Evolutionary conservation across 2,888 invertebrate genomes (phyloP), one percentile per base, ranked within the genome.

Genomic region (Stegophylla sp.): DNA sequence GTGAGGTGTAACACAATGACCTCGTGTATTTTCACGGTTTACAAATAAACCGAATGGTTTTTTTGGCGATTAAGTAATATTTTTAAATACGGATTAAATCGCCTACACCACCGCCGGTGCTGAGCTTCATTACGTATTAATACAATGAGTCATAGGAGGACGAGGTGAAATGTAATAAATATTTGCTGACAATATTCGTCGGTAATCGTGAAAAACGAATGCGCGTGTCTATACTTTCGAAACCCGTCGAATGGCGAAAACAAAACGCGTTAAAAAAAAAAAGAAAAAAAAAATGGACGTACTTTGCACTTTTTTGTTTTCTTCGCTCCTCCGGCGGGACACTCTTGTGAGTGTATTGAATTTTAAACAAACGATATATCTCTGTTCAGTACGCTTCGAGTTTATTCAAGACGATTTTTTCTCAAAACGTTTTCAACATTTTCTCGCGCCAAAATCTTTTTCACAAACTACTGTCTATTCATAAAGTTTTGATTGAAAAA

Each of bases 1-100:
- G 34, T 7, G 56, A 56, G 61, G 41, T 59, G 26, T 56, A 45
- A 74, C 73, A 74, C 73, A 75, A 75, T 75, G 63, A 23, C 45
- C 41, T 7, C 4, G 34, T 59, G 61, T 28, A 73, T 26, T 45
- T 45, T 26, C 51, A 51, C 74, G 63, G 74, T 75, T 48, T 48
- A 64, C 51, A n/a, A 51, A 63, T 51, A 17, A 34, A 48, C 61
- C 61, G 34, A n/a, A 74, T 23, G 63, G 63, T 75, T 48, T 75
- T 48, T 41, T 10, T 34, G 7, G 51, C 48, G 51, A 64, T 75
- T 51, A 63, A 63, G 17, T n/a, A n/a, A n/a, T n/a, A 34, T 34
- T 20, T 61, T 73, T n/a, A 48, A 59, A 61, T 13, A 69, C 26
- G 12, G 26, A 48, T 28, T 28, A 23, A 26, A n/a, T 48, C 28